phyloP scores from a whole-genome alignment of 2,113 vertebrate species.

The Odontophorus gujanensis region DNA sequence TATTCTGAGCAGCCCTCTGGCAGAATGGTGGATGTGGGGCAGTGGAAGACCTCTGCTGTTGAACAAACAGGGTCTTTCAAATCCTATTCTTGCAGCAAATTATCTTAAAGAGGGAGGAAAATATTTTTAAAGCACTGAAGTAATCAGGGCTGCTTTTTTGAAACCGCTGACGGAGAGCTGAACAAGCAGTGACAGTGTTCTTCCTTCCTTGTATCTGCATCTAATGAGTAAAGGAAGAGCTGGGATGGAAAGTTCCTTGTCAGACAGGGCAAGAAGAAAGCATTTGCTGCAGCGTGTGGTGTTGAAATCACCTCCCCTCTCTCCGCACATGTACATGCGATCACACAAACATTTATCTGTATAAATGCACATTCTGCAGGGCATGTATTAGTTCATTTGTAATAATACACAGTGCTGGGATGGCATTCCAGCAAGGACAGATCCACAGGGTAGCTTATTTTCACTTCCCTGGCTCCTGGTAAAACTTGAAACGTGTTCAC shows the following conservation, averaged over 20 bases:
- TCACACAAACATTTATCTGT: neutral
- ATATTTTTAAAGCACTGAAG: constrained; percentile 45
- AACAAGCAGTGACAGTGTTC: constrained; percentile 28
- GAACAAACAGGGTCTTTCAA: neutral
- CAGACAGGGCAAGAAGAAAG: neutral
- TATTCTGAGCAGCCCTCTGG: neutral
- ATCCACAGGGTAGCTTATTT: constrained; percentile 24
- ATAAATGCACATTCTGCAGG: constrained; percentile 47
- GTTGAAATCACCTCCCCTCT: neutral
- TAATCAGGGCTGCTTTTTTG: neutral
- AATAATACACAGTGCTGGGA: constrained; percentile 40
- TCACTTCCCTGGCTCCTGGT: constrained; percentile 27
- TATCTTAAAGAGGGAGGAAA: neutral
- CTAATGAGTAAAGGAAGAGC: neutral
- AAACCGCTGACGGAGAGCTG: constrained; percentile 2
- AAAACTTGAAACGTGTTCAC: neutral
- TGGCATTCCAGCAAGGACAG: neutral
- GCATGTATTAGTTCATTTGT: neutral
- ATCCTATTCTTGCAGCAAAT: neutral
- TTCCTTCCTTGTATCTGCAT: constrained; percentile 31
- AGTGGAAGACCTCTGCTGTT: neutral
- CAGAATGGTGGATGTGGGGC: neutral
- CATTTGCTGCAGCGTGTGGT: neutral
- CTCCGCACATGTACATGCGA: neutral
- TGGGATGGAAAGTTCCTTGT: neutral